Percentiles rank a stretch among this genome's conserved stretches.
phyloP scores from a whole-genome alignment of 1,140 invertebrate species.

The Bacillus rossius region DNA sequence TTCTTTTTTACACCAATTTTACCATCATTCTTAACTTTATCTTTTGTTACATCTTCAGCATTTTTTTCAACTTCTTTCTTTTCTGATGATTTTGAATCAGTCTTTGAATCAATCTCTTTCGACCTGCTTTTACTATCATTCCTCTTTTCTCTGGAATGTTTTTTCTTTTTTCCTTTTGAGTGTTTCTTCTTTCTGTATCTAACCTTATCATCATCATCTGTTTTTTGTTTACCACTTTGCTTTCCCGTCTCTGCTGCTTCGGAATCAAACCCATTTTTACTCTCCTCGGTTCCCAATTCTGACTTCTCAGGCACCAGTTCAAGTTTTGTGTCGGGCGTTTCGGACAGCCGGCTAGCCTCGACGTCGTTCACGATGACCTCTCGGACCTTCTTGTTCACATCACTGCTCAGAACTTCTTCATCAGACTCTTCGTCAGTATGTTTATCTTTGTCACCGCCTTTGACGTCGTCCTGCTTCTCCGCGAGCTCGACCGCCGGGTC shows the following conservation, averaged over 20 bases:
- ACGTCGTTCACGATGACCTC: too few species aligned
- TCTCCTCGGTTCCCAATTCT: too few species aligned
- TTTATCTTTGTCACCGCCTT: background rate
- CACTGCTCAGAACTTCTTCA: too few species aligned
- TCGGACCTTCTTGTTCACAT: too few species aligned
- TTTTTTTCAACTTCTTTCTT: constrained; percentile 4
- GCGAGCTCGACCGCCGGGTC: too few species aligned
- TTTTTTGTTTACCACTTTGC: constrained; percentile 11
- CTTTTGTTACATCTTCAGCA: constrained; percentile 24
- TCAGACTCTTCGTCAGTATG: too few species aligned
- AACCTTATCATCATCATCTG: constrained; percentile 5
- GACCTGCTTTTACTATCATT: constrained; percentile 28
- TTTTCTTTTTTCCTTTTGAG: constrained; percentile 18
- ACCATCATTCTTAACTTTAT: background rate
- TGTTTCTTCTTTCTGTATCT: constrained; percentile 18
- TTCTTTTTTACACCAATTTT: constrained; percentile 22
- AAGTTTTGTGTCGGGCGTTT: too few species aligned
- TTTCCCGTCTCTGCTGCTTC: background rate
- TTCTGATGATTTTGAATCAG: constrained; percentile 7
- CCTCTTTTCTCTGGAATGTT: constrained; percentile 12
- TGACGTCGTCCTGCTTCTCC: background rate
- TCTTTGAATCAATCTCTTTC: constrained; percentile 12
- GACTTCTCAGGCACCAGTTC: too few species aligned
- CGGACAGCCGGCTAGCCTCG: too few species aligned
- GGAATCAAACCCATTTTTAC: too few species aligned